Base-by-base conservation (phyloP, 1,140 invertebrate species). In the Hirudo medicinalis region DNA sequence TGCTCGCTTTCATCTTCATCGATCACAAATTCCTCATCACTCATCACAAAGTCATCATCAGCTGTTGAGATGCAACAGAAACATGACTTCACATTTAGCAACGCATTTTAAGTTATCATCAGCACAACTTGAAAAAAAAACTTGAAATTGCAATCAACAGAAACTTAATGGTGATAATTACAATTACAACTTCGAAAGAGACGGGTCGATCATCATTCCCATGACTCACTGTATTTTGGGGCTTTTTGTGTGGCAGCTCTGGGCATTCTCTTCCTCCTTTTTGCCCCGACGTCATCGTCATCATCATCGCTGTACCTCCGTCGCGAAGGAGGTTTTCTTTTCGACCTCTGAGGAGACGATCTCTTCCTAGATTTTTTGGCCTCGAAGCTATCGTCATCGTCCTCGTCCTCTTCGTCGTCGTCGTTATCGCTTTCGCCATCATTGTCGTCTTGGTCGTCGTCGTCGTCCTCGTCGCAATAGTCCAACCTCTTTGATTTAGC, bases 11-110 rank as follows among this genome's bases (percentile, higher is more conserved):
- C 43, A 13, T 40, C n/a, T 49, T 49, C 43, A n/a, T 70, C 69
- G 11, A 70, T 36, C 25, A 49, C 69, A 22, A 70, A 53, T n/a
- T 70, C 69, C 53, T 70, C 69, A 19, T 70, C 69, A 22, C 69
- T 70, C 49, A 70, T 70, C n/a, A 70, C 69, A 22, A 70, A 70
- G 53, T 70, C 69, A 25, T 70, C 69, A 70, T 70, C 69, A 54
- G 69, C 69, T 70, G 49, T 17, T 17, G 22, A 70, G n/a, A 22
- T 20, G 32, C 43, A 49, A 49, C 43, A 36, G 32, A 36, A 36
- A 3, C 32, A 36, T 36, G 32, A 36, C 32, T 36, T 36, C 2
- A 36, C 32, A 36, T 36, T 36, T 36, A 36, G 32, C 32, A 36
- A 36, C 32, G 6, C 32, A 36, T 36, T 36, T 36, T 36, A 3